phyloP scores from a whole-genome alignment of 2,888 invertebrate genomes.

The Rhogogaster chlorosoma region DNA sequence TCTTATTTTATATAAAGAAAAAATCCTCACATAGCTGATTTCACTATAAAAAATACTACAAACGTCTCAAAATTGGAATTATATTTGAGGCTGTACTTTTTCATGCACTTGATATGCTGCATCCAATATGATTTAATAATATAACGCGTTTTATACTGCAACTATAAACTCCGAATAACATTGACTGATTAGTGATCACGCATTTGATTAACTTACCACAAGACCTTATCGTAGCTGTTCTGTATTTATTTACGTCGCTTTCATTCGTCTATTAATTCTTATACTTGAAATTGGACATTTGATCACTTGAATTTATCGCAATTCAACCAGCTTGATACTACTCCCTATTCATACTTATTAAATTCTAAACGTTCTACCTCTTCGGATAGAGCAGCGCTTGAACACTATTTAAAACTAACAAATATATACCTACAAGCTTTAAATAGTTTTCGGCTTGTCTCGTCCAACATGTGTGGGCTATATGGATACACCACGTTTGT shows the following conservation, averaged over 20 bases:
- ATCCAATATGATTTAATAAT: neutral
- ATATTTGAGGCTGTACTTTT: neutral
- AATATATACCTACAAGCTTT: constrained; percentile 64
- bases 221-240: neutral
- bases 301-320: neutral
- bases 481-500: neutral
- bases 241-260: neutral
- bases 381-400: constrained; percentile 17
- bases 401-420: constrained; percentile 64
- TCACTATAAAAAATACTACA: neutral
- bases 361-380: constrained; percentile 19
- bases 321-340: neutral
- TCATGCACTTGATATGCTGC: neutral
- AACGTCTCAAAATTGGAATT: neutral
- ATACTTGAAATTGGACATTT: neutral
- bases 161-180: neutral
- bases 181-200: neutral
- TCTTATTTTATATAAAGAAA: neutral
- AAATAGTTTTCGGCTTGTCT: constrained; percentile 61
- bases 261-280: neutral
- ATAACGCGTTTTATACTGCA: neutral
- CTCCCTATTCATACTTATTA: neutral
- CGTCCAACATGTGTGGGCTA: neutral
- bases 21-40: neutral
- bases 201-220: neutral